These are phyloP conservation scores for Hesperia comma DNA, from an alignment of 2,888 invertebrate genomes.

Conservation along the genomic window DNA sequence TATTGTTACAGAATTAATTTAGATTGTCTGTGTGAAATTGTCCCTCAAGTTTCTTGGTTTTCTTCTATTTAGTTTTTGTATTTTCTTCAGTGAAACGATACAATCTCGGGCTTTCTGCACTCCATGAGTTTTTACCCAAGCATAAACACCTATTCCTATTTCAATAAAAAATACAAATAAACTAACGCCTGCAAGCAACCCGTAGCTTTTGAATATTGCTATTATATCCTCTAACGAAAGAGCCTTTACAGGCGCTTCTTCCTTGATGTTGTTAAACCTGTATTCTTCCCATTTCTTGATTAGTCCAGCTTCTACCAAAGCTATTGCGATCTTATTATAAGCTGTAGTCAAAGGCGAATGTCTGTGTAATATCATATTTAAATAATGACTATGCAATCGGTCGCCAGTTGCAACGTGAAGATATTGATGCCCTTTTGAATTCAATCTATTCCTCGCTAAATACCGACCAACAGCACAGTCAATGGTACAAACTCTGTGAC, in stretches of 20 bases:
- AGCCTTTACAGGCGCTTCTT: constrained; percentile 62
- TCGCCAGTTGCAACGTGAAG: constrained; percentile 68
- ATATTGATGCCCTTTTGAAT: constrained; percentile 70
- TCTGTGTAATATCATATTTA: constrained; percentile 63
- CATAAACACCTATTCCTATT: constrained; percentile 46
- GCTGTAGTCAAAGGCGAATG: constrained; percentile 63
- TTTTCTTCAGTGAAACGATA: not conserved
- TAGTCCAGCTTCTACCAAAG: constrained; percentile 69
- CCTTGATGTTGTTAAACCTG: constrained; percentile 64
- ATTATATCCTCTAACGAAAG: constrained; percentile 61
- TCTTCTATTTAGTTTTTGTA: not conserved
- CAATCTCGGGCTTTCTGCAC: constrained; percentile 1
- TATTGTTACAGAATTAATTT: too few relatives aligned
- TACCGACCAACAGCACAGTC: constrained; percentile 73
- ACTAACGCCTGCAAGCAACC: constrained; percentile 50
- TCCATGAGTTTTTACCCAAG: constrained; percentile 14
- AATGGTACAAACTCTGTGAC: constrained; percentile 66
- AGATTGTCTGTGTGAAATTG: constrained; percentile 22
- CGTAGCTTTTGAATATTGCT: constrained; percentile 64
- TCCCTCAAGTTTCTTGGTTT: constrained; percentile 7
- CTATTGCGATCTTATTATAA: constrained; percentile 61
- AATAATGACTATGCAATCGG: constrained; percentile 70
- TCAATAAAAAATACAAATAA: constrained; percentile 60
- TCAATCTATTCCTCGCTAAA: constrained; percentile 61
- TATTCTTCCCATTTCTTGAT: constrained; percentile 76